These are phyloP conservation scores for Campylomormyrus numenius DNA, from an alignment of 2,113 vertebrate genomes.

Conservation along the genomic window DNA sequence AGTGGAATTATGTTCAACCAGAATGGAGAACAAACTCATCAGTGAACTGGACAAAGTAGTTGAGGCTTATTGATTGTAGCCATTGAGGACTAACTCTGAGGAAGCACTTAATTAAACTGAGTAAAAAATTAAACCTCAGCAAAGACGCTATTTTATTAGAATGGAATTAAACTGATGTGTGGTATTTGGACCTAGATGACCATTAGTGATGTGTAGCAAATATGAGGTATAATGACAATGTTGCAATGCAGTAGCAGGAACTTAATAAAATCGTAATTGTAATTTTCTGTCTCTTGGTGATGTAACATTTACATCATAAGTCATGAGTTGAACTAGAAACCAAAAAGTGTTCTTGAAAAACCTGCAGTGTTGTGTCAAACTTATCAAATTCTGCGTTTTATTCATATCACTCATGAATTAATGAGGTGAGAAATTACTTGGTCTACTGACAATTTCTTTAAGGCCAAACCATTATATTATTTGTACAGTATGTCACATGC, in stretches of 20 bases:
- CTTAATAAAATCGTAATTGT: too few relatives aligned
- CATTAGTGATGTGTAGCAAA: not conserved
- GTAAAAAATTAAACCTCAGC: slow-evolving; percentile 1
- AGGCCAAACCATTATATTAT: not conserved
- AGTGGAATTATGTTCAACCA: slow-evolving; percentile 10
- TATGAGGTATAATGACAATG: not conserved
- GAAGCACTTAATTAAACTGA: slow-evolving; percentile 21
- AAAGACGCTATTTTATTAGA: not conserved
- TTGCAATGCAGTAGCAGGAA: not conserved
- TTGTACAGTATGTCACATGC: not conserved
- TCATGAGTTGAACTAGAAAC: not conserved
- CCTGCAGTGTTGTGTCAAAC: not conserved
- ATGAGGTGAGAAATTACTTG: not conserved
- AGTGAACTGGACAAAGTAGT: slow-evolving; percentile 20
- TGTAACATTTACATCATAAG: not conserved
- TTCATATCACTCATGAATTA: not conserved
- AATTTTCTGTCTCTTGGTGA: not conserved
- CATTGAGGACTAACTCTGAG: slow-evolving; percentile 7
- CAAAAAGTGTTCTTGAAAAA: not conserved
- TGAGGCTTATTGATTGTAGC: slow-evolving; percentile 21
- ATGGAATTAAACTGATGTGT: not conserved
- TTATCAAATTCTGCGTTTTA: not conserved
- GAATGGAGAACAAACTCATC: not conserved
- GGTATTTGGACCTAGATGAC: not conserved
- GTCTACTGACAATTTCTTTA: not conserved